Conservation (phyloP, 2,113 vertebrate genomes). For the Engraulis encrasicolus region DNA sequence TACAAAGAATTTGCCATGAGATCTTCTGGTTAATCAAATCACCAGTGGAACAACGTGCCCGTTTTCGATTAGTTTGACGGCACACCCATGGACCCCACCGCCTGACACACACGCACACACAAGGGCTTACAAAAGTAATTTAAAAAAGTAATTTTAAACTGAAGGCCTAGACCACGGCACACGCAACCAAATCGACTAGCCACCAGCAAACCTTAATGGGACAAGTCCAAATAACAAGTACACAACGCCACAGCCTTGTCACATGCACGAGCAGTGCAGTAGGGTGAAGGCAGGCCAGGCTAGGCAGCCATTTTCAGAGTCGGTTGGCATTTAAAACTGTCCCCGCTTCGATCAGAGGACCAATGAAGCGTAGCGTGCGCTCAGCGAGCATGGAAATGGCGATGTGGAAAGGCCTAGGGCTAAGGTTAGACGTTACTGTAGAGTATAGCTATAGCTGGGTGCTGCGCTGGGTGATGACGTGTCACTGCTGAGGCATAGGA, state of each 20-base stretch:
- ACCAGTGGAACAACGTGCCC: background rate
- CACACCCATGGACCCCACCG: background rate
- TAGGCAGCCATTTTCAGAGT: background rate
- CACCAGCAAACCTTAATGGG: background rate
- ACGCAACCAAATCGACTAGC: background rate
- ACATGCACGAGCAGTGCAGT: too few relatives aligned
- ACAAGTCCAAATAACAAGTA: background rate
- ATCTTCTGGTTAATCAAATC: background rate
- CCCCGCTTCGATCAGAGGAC: conserved; percentile 17
- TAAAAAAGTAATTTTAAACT: background rate
- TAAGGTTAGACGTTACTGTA: conserved; percentile 13
- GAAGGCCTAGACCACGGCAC: background rate
- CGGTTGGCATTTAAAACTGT: conserved; percentile 34
- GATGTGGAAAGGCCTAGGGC: conserved; percentile 30
- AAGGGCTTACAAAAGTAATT: background rate
- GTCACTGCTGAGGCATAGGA: background rate
- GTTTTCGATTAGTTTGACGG: background rate
- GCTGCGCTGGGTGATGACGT: background rate
- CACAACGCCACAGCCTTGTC: background rate
- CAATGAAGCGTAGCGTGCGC: conserved; percentile 24
- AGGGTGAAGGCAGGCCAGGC: too few relatives aligned
- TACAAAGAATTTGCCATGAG: background rate
- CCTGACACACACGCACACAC: too few relatives aligned
- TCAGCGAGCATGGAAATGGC: conserved; percentile 27
- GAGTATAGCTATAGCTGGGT: too few relatives aligned